These are phyloP conservation scores for Plestiodon gilberti DNA, from an alignment of 2,113 vertebrate genomes.

Conservation along the genomic window DNA sequence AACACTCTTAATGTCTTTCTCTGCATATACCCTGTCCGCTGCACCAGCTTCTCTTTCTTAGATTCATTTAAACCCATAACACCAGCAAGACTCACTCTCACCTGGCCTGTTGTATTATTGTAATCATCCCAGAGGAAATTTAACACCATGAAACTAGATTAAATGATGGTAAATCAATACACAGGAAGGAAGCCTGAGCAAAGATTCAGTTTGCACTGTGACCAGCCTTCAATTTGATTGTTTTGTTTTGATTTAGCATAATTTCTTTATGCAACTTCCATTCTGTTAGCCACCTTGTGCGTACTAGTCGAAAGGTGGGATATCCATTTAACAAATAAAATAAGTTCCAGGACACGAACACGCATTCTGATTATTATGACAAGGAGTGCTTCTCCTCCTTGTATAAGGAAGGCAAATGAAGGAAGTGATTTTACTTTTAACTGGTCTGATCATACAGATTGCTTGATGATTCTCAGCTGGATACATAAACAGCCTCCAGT, in stretches of 20 bases:
- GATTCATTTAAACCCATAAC: not conserved
- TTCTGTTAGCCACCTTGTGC: not conserved
- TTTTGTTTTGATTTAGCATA: not conserved
- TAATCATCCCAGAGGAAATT: slow-evolving; percentile 31
- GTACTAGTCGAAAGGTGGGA: not conserved
- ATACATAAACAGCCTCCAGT: too few species aligned
- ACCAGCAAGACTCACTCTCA: not conserved
- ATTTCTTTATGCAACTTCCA: slow-evolving; percentile 19
- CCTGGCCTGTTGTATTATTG: slow-evolving; percentile 23
- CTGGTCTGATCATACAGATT: too few species aligned
- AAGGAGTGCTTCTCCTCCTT: too few species aligned
- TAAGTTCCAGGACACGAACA: not conserved
- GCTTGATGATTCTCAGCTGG: too few species aligned
- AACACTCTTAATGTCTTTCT: not conserved
- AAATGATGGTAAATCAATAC: slow-evolving; percentile 29
- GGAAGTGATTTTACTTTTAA: too few species aligned
- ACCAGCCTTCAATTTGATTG: slow-evolving; percentile 27
- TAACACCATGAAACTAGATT: slow-evolving; percentile 37
- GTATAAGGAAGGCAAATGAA: too few species aligned
- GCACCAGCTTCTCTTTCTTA: not conserved
- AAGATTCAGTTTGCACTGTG: slow-evolving; percentile 35
- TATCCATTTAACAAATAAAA: not conserved
- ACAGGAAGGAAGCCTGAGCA: slow-evolving; percentile 42
- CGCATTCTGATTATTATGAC: not conserved
- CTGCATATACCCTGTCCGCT: not conserved